phyloP scores from a whole-genome alignment of 2,888 invertebrate species.

The Adineta ricciae region DNA sequence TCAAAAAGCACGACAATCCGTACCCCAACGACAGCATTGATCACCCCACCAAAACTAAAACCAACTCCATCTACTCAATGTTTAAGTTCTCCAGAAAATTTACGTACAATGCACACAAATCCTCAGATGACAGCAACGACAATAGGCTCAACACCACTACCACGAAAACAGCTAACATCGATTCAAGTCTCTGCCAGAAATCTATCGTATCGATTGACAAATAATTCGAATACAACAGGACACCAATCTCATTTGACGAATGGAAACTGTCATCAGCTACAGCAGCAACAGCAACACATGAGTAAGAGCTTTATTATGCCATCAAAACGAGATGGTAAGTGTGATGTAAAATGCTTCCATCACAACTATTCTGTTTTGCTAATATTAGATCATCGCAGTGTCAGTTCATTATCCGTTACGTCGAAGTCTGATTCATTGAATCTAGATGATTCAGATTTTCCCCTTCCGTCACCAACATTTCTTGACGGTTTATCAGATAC shows the following conservation, averaged over 20 bases:
- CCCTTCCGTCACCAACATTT: background rate
- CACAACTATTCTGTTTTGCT: too few species aligned
- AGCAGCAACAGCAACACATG: background rate
- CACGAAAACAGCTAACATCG: conserved; percentile 5
- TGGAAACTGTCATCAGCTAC: background rate
- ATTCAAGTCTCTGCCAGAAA: background rate
- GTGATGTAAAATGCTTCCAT: too few species aligned
- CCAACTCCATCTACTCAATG: background rate
- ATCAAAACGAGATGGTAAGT: background rate
- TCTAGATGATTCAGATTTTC: background rate
- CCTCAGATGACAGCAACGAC: background rate
- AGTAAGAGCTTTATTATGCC: conserved; percentile 5
- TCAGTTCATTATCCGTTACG: background rate
- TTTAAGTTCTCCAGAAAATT: background rate
- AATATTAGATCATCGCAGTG: background rate
- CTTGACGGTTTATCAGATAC: background rate
- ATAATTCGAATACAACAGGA: background rate
- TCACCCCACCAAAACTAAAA: conserved; percentile 7
- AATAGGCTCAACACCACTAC: conserved; percentile 7
- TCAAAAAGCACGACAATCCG: background rate
- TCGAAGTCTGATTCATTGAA: conserved; percentile 9
- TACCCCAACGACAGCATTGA: background rate
- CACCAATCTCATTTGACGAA: background rate
- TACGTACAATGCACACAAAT: background rate
- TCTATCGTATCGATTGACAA: background rate